Evolutionary conservation across 2,888 invertebrate genomes (phyloP).

Genomic region (Ramazzottius varieornatus): DNA sequence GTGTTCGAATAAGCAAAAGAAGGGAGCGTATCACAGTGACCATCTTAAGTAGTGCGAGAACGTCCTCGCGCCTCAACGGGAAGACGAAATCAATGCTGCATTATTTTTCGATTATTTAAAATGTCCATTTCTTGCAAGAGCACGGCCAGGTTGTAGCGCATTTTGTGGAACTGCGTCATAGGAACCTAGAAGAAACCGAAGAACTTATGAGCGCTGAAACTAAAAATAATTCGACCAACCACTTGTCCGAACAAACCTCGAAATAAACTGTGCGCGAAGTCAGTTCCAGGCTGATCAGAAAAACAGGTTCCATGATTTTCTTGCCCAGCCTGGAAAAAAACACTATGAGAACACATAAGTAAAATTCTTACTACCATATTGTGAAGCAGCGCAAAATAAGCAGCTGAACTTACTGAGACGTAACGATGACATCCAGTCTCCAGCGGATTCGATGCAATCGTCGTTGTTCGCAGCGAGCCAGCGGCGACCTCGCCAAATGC

Average conservation of each 20-base stretch:
- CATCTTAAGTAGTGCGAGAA: too few relatives aligned
- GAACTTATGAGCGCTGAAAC: background rate
- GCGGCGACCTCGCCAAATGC: background rate
- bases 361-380: background rate
- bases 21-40: too few relatives aligned
- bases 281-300: background rate
- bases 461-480: background rate
- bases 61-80: too few relatives aligned
- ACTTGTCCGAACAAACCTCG: background rate
- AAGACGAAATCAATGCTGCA: background rate
- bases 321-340: background rate
- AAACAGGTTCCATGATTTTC: background rate
- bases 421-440: background rate
- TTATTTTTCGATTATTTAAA: background rate
- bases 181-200: background rate
- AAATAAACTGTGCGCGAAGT: background rate
- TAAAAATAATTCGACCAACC: background rate
- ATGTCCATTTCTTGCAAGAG: background rate
- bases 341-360: background rate
- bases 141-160: background rate
- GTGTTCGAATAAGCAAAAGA: too few relatives aligned
- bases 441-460: background rate
- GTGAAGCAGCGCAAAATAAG: too few relatives aligned
- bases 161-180: background rate
- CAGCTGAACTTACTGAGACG: conserved; percentile 3